phyloP scores from a whole-genome alignment of 1,140 invertebrate species.

The Macrocentrus cingulum region DNA sequence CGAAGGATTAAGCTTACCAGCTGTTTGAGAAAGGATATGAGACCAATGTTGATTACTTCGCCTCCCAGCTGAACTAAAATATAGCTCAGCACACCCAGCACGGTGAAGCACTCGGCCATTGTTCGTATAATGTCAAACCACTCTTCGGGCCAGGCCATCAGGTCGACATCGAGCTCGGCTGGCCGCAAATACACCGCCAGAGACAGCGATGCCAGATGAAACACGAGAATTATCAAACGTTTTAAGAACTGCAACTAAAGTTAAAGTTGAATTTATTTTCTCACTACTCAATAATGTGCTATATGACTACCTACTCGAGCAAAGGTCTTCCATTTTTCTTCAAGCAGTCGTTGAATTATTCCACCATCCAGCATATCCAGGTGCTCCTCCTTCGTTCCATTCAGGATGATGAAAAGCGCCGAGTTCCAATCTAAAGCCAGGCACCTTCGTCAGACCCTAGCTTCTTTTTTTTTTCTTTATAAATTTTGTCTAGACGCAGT shows the following conservation, averaged over 20 bases:
- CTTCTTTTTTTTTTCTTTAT: no score
- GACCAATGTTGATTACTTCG: slow-evolving; percentile 91
- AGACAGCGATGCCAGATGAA: slow-evolving; percentile 87
- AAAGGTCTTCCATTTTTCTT: slow-evolving; percentile 99
- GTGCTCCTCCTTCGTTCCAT: slow-evolving; percentile 96
- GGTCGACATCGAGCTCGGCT: slow-evolving; percentile 57
- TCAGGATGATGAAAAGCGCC: slow-evolving; percentile 95
- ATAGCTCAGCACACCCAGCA: slow-evolving; percentile 83
- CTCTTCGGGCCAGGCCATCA: slow-evolving; percentile 63
- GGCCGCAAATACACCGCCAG: slow-evolving; percentile 88
- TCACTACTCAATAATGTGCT: neutral
- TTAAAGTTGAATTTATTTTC: neutral
- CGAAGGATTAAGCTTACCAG: slow-evolving; percentile 66
- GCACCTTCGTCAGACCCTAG: neutral
- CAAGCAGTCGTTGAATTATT: slow-evolving; percentile 93
- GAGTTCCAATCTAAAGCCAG: slow-evolving; percentile 91
- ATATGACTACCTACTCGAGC: slow-evolving; percentile 71
- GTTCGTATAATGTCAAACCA: slow-evolving; percentile 55
- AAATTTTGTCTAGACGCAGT: neutral
- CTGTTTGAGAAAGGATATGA: slow-evolving; percentile 87
- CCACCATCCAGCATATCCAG: slow-evolving; percentile 98
- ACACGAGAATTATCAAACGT: slow-evolving; percentile 79
- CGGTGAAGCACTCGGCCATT: slow-evolving; percentile 75
- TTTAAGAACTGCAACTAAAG: slow-evolving; percentile 81
- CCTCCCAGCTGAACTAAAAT: slow-evolving; percentile 90